Percentiles rank a stretch among this genome's conserved stretches.
Conservation (phyloP, 2,113 vertebrate species). For the Callorhinus ursinus region DNA sequence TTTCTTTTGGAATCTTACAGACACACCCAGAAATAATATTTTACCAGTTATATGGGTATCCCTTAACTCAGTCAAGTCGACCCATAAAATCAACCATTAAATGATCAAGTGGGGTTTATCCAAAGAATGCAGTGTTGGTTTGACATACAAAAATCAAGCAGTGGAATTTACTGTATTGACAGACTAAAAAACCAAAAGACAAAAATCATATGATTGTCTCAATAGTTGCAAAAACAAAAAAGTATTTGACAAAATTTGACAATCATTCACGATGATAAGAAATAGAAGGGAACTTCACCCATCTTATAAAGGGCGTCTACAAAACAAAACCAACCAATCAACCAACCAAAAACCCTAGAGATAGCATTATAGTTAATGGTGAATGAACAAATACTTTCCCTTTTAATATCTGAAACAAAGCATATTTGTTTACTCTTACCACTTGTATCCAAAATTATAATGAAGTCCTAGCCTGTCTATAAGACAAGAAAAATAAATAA, state of each 20-base stretch:
- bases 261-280: background rate
- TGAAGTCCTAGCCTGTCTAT: background rate
- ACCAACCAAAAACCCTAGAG: background rate
- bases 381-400: background rate
- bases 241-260: background rate
- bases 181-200: background rate
- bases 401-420: background rate
- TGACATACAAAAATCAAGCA: background rate
- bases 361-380: background rate
- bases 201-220: background rate
- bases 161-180: background rate
- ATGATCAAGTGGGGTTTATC: background rate
- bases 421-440: background rate
- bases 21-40: background rate
- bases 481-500: slow-evolving; percentile 32
- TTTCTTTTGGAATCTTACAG: background rate
- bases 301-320: background rate
- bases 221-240: background rate
- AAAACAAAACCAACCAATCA: background rate
- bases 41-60: background rate
- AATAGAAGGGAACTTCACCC: background rate
- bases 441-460: background rate
- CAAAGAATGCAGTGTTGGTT: background rate
- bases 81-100: background rate
- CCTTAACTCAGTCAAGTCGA: background rate